Base-by-base conservation (phyloP, 2,888 invertebrate species). In the Listrodromus nycthemerus region DNA sequence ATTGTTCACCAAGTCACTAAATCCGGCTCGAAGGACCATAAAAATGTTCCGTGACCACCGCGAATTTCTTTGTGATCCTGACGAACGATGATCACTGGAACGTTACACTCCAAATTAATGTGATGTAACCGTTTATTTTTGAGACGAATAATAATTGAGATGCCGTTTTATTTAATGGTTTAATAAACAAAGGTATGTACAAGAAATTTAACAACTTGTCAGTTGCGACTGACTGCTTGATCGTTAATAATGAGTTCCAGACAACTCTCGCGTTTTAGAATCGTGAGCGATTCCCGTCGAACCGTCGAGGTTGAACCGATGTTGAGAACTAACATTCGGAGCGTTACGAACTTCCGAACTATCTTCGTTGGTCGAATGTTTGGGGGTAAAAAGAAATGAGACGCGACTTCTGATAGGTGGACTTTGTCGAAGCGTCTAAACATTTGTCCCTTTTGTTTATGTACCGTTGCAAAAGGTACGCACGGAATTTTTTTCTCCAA, bases 11-110 rank as follows among this genome's bases (percentile, higher is more conserved):
- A 8, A 45, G 45, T 45, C 5, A n/a, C 48, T 37, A 5, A n/a
- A 63, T 63, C 63, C 30, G 63, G 63, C 63, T 63, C 63, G 37
- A 63, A 63, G 37, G 63, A 63, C 63, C 33, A 63, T n/a, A 27
- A 63, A 37, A 48, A 5, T 30, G 30, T 30, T 5, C 30, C 0
- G 30, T 30, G 6, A 30, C 30, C 30, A 6, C 33, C 33, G 33
- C 6, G 33, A 6, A 33, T 33, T 33, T 33, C 33, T 33, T 33
- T 33, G 6, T 5, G 7, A 33, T 33, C 7, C 33, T 33, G 0
- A 6, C 7, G 33, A 33, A 19, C 50, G 50, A 50, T n/a, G 50
- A 13, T n/a, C 16, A 13, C 1, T 2, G 50, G 50, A 50, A n/a
- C 50, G 16, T 16, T 19, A 50, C 1, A 16, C 50, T 16, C 50